Conservation (phyloP, 2,113 vertebrate genomes). For the Gambusia holbrooki region DNA sequence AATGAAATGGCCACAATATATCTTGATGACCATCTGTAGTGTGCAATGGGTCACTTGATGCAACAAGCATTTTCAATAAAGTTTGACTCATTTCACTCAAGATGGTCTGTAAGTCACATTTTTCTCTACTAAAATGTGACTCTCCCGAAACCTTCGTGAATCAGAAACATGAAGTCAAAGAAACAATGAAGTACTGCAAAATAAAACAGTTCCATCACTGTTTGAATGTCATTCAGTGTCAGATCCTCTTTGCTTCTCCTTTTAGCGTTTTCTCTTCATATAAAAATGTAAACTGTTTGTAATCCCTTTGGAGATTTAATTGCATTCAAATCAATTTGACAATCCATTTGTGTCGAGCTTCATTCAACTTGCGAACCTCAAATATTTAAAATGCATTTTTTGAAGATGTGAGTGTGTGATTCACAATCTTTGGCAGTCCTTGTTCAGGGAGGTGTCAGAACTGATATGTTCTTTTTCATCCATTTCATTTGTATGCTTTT, state of each 20-base stretch:
- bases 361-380: slow-evolving; percentile 50
- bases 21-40: not conserved
- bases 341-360: slow-evolving; percentile 51
- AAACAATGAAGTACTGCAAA: slow-evolving; percentile 25
- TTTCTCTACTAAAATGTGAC: slow-evolving; percentile 16
- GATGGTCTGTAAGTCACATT: not conserved
- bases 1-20: not conserved
- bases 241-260: slow-evolving; percentile 16
- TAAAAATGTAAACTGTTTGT: slow-evolving; percentile 9
- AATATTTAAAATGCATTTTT: slow-evolving; percentile 38
- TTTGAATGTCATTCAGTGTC: slow-evolving; percentile 47
- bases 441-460: slow-evolving; percentile 42
- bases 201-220: slow-evolving; percentile 13
- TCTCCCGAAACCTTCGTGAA: slow-evolving; percentile 28
- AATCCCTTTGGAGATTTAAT: slow-evolving; percentile 50
- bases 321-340: slow-evolving; percentile 50
- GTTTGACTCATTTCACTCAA: not conserved
- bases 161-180: slow-evolving; percentile 17
- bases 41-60: not conserved
- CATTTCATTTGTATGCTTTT: slow-evolving; percentile 44
- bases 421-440: slow-evolving; percentile 28
- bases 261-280: slow-evolving; percentile 13
- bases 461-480: slow-evolving; percentile 48
- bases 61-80: not conserved
- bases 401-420: slow-evolving; percentile 19